Evolutionary conservation across 2,797 vertebrate species (phyloP), one percentile per base, ranked within the genome.

Genomic region (Parambassis ranga): DNA sequence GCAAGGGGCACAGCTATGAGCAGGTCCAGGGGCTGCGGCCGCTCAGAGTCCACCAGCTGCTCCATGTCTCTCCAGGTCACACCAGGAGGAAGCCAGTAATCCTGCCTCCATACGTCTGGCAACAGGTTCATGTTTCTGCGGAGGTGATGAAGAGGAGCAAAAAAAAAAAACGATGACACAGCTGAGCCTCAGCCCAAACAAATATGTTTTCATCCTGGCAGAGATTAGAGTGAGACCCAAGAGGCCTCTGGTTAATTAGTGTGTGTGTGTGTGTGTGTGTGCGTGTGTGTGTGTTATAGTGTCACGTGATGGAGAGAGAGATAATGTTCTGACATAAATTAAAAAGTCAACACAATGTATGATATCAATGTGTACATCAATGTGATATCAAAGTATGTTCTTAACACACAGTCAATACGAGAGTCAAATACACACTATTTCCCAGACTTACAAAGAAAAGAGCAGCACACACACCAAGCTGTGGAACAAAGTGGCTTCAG

Each of bases 11-110:
- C 55, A 3, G 90, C 77, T 10, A 94, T 47, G 37, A 95, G 70
- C 7, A 96, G 93, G 66, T 96, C 87, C 1, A 38, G 73, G 52
- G 95, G 93, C 14, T 52, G 73, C 0, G 95, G 94, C 30, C 92
- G 86, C 0, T 48, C 81, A 11, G 81, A 41, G n/a, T 83, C 86
- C 3, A 87, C 84, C 32, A 94, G 81, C 38, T 87, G 86, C 1
- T 93, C 89, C 94, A 97, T 91, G 77, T 96, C 94, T 43, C 78
- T 80, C 95, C 95, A 97, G 39, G 89, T 93, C 67, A 95, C 87
- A 31, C 94, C 95, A 0, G 94, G 93, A 35, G 95, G 95, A 31
- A 97, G 91, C 95, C 95, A 97, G 77, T 89, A 94, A 30, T 95
- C 92, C 1, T 93, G 87, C 62, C 75, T 89, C 95, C 95, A 97